phyloP scores from a whole-genome alignment of 2,113 vertebrate species.

The Cricetomys ansorgei region DNA sequence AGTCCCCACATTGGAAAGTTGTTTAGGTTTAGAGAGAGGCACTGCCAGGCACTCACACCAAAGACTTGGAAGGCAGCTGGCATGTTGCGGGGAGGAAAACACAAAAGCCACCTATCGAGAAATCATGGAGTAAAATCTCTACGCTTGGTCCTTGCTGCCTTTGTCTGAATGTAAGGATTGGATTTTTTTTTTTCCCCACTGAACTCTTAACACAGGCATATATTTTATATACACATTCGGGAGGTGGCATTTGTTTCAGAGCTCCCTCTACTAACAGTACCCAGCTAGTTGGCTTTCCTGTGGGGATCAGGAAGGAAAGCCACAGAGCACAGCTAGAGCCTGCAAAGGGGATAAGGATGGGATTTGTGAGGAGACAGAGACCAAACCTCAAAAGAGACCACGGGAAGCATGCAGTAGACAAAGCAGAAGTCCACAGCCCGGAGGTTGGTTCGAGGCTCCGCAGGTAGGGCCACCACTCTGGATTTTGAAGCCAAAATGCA shows the following conservation, averaged over 20 bases:
- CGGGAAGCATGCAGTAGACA: neutral
- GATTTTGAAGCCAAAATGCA: neutral
- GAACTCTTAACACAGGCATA: neutral
- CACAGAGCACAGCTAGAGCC: neutral
- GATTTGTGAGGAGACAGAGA: neutral
- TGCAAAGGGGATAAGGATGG: neutral
- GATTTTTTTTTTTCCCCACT: neutral
- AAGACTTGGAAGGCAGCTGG: slow-evolving; percentile 43
- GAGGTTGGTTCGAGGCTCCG: neutral
- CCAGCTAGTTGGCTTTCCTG: neutral
- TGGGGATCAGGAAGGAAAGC: neutral
- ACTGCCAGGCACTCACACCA: slow-evolving; percentile 36
- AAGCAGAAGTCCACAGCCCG: neutral
- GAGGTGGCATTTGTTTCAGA: neutral
- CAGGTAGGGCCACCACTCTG: neutral
- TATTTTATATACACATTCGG: neutral
- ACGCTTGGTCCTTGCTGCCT: neutral
- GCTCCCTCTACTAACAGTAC: neutral
- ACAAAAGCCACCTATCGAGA: slow-evolving; percentile 4
- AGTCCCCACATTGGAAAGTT: neutral
- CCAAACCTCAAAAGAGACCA: neutral
- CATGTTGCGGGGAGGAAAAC: rapidly evolving
- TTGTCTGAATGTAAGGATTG: neutral
- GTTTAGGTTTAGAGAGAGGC: slow-evolving; percentile 48
- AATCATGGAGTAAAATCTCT: slow-evolving; percentile 17